Percentiles rank a stretch among this genome's conserved stretches.
Conservation (phyloP, 2,797 vertebrate genomes). For the Gallirallus australis region DNA sequence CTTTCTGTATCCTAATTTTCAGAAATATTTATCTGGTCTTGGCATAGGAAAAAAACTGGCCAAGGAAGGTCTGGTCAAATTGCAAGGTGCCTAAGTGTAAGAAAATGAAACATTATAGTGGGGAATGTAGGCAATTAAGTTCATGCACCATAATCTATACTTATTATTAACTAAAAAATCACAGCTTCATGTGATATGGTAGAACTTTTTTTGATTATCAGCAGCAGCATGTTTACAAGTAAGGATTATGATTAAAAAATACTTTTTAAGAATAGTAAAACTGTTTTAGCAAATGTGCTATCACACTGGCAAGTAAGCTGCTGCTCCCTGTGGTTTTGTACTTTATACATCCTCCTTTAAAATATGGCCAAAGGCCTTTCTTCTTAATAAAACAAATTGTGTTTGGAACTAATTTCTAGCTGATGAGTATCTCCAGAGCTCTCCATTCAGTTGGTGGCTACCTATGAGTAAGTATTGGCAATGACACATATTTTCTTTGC, state of each 20-base stretch:
- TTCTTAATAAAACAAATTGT: not conserved
- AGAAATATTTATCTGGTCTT: not conserved
- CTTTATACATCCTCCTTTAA: slow-evolving; percentile 7
- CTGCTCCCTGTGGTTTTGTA: not conserved
- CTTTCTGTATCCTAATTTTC: not conserved
- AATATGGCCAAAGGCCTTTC: not conserved
- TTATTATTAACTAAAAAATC: not conserved
- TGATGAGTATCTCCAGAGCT: not conserved
- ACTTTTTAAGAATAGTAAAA: not conserved
- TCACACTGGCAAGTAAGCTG: not conserved
- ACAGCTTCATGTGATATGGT: not conserved
- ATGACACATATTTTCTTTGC: not conserved
- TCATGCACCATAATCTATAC: not conserved
- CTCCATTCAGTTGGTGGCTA: not conserved
- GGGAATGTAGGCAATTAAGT: not conserved
- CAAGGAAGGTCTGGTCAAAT: not conserved
- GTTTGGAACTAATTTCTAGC: not conserved
- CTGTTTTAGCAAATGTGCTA: not conserved
- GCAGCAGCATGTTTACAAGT: not conserved
- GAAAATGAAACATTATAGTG: not conserved
- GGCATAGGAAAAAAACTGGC: not conserved
- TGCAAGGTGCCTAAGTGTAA: not conserved
- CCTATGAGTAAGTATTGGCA: not conserved
- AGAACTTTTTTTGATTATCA: not conserved
- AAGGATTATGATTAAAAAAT: not conserved